A percentile compares a stretch with the other conserved stretches of the same genome.
These are phyloP conservation scores for Doris montereyensis DNA, from an alignment of 2,888 invertebrate genomes.

Conservation along the genomic window DNA sequence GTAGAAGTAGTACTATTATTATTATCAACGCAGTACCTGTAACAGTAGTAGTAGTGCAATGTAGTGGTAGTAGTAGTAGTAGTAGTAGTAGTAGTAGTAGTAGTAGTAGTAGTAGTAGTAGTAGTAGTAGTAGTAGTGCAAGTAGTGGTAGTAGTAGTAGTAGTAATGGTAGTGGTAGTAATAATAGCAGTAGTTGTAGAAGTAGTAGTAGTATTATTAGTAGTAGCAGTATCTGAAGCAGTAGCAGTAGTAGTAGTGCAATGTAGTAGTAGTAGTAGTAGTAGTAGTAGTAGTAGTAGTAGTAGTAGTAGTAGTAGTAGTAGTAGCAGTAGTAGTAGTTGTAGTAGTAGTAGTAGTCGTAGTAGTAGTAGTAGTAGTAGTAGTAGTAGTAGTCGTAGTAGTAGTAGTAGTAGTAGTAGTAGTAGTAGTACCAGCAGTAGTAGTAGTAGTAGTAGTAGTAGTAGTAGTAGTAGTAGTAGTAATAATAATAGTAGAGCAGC, in stretches of 20 bases:
- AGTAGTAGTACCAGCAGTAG: neutral
- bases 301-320: neutral
- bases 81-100: constrained; percentile 31
- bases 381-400: neutral
- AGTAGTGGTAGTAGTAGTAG: neutral
- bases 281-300: neutral
- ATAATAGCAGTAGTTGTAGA: neutral
- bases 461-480: neutral
- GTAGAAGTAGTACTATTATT: neutral
- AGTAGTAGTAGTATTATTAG: neutral
- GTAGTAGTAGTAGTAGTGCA: neutral
- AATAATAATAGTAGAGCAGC: neutral
- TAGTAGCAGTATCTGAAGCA: neutral
- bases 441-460: neutral
- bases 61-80: constrained; percentile 43
- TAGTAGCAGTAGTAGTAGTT: neutral
- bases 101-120: neutral
- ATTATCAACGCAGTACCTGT: constrained; percentile 14
- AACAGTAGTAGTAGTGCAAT: too few species aligned
- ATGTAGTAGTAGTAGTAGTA: neutral
- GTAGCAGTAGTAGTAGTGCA: neutral
- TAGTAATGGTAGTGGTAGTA: constrained; percentile 7
- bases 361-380: neutral
- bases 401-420: neutral
- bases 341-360: neutral